Evolutionary conservation across 2,797 vertebrate species (phyloP), one percentile per base, ranked within the genome.

Genomic region (Clarias pachynema): DNA sequence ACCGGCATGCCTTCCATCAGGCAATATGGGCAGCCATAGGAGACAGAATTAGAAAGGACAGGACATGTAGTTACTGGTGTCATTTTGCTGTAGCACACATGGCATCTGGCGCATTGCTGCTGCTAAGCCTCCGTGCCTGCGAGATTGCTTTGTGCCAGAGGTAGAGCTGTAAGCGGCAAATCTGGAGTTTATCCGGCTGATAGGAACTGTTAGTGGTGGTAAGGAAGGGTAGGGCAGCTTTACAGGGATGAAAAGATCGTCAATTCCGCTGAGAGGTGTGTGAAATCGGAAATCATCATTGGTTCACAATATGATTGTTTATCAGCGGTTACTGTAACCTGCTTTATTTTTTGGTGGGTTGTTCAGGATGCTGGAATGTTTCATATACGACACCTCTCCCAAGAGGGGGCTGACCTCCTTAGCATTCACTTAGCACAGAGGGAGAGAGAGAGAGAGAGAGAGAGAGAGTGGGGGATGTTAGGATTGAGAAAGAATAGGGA

Each of bases 401-500:
- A 73, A 86, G 84, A 86, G 87, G 84, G 60, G 53, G 78, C 79
- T 79, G 81, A 84, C 88, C 87, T 89, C 83, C 77, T 86, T 89
- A 89, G 86, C 83, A 83, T 86, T 86, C 87, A 81, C 86, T 86
- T 88, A 88, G 77, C 77, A 78, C 44, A 75, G 70, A 81, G 68
- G 66, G 75, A 75, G 62, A 81, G 44, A 69, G 9, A 56, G 85
- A 73, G 75, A 74, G 66, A 85, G 53, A 49, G 74, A 83, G 65
- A 72, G 73, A 79, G 72, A 80, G 70, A 84, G 4, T 5, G 57
- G 57, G 56, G 75, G 68, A 56, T 83, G 81, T 83, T 84, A 82
- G 81, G 66, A 86, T 75, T 77, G 82, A 79, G 72, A 68, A 69
- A 85, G 70, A 85, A 78, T 82, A 72, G 72, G 83, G 59, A 83